A percentile compares a stretch with the other conserved stretches of the same genome.
Conservation (phyloP, 2,113 vertebrate genomes). For the Bufo gargarizans region DNA sequence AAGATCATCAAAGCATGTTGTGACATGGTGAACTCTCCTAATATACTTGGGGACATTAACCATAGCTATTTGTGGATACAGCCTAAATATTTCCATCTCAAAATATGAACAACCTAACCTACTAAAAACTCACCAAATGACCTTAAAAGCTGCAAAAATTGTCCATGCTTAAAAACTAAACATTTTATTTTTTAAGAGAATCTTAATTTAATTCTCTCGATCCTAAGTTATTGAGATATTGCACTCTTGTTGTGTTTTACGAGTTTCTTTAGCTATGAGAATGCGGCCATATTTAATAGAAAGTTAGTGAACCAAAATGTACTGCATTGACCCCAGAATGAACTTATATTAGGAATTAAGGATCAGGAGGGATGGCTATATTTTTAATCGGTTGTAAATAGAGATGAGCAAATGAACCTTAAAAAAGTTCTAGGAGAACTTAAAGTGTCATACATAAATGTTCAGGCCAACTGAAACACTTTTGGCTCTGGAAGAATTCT, state of each 20-base stretch:
- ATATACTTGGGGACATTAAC: slow-evolving; percentile 3
- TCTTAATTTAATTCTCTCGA: neutral
- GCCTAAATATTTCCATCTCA: neutral
- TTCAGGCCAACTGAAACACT: too few relatives aligned
- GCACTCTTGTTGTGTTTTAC: neutral
- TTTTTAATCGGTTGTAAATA: too few relatives aligned
- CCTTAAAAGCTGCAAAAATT: neutral
- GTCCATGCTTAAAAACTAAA: neutral
- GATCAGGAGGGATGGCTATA: too few relatives aligned
- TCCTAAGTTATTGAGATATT: neutral
- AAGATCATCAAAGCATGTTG: slow-evolving; percentile 40
- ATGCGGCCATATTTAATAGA: neutral
- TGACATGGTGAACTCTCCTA: slow-evolving; percentile 30
- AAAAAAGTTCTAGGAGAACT: too few relatives aligned
- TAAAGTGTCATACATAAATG: too few relatives aligned
- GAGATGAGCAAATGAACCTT: too few relatives aligned
- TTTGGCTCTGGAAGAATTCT: too few relatives aligned
- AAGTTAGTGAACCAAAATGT: too few relatives aligned
- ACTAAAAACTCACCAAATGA: neutral
- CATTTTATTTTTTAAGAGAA: neutral
- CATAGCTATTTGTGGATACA: neutral
- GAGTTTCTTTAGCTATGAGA: neutral
- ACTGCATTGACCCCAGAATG: too few relatives aligned
- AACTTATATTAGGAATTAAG: too few relatives aligned
- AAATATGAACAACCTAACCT: neutral